phyloP scores from a whole-genome alignment of 2,888 invertebrate species.

The Stenodema calcarata region DNA sequence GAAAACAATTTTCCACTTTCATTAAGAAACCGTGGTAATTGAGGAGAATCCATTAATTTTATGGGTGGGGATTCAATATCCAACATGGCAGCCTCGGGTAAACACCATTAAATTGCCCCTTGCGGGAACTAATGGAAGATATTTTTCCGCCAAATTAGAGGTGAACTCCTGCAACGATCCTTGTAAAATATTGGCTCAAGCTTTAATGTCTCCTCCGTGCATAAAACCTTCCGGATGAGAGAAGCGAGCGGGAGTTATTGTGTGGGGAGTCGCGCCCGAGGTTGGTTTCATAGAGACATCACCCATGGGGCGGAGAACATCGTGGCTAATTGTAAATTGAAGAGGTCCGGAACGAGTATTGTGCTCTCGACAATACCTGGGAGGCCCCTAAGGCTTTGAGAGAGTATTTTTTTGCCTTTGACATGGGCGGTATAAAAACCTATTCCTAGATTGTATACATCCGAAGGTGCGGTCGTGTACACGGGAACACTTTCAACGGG shows the following conservation, averaged over 20 bases:
- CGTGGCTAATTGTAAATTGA: slow-evolving; percentile 36
- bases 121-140: not conserved
- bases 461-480: slow-evolving; percentile 4
- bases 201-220: slow-evolving; percentile 8
- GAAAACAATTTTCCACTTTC: too few species aligned
- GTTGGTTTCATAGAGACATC: slow-evolving; percentile 29
- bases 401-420: not conserved
- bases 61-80: too few species aligned
- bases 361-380: slow-evolving; percentile 31
- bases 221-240: not conserved
- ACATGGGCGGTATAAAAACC: not conserved
- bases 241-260: not conserved
- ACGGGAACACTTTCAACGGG: slow-evolving; percentile 21
- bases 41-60: too few species aligned
- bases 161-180: not conserved
- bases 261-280: not conserved
- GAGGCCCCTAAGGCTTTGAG: not conserved
- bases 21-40: too few species aligned
- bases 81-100: not conserved
- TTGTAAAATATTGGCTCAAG: not conserved
- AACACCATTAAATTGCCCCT: not conserved
- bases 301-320: not conserved
- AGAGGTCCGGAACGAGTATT: slow-evolving; percentile 17
- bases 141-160: not conserved
- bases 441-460: not conserved